A percentile compares a stretch with the other conserved stretches of the same genome.
phyloP scores from a whole-genome alignment of 2,797 vertebrate genomes.

The Parauchenoglanis ngamensis region DNA sequence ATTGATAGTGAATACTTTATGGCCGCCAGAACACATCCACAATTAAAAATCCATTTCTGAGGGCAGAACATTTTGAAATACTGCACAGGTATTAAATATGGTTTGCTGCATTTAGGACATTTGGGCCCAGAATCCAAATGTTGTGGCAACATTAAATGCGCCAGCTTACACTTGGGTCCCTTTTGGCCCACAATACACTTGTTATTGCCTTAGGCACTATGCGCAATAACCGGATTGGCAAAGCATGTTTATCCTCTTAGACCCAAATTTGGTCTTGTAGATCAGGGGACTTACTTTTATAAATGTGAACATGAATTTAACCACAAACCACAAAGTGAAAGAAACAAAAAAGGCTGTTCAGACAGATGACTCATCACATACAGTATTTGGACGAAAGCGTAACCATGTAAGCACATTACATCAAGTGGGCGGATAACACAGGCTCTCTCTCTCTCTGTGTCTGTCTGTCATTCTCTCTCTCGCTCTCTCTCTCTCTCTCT shows the following conservation, averaged over 20 bases:
- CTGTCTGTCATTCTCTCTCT: background rate
- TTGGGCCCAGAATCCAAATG: background rate
- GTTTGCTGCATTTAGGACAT: background rate
- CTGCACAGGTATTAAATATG: background rate
- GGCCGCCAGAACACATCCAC: background rate
- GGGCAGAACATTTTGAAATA: background rate
- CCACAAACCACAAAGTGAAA: background rate
- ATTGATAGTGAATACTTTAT: background rate
- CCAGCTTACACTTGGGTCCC: background rate
- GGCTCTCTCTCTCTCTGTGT: background rate
- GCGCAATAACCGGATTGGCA: background rate
- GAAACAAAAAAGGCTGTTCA: constrained; percentile 7
- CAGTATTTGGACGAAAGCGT: constrained; percentile 18
- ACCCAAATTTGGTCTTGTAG: background rate
- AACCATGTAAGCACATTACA: constrained; percentile 20
- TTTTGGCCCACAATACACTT: background rate
- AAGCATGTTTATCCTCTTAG: constrained; percentile 5
- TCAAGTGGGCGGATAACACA: background rate
- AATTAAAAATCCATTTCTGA: background rate
- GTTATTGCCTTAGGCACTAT: background rate
- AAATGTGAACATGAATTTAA: constrained; percentile 13
- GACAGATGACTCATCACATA: constrained; percentile 39
- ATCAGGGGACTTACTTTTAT: background rate
- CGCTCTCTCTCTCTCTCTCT: background rate
- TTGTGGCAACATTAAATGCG: background rate